Percentiles rank a stretch among this genome's conserved stretches.
These are phyloP conservation scores for Agriopis marginaria DNA, from an alignment of 2,888 invertebrate genomes.

Conservation along the genomic window DNA sequence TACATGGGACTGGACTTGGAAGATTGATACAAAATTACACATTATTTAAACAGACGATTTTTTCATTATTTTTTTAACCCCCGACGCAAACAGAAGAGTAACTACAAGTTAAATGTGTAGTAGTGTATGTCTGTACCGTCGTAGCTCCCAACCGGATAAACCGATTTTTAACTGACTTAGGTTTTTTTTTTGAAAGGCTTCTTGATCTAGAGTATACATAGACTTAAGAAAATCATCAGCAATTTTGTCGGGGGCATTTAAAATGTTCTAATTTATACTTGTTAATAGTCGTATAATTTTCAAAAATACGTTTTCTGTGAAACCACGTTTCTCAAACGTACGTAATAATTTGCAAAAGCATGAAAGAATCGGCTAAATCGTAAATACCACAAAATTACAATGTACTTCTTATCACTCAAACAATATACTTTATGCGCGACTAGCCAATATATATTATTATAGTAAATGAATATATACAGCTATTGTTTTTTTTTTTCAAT, in stretches of 20 bases:
- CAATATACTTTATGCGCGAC: conserved; percentile 70
- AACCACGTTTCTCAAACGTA: neutral
- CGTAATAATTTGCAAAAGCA: conserved; percentile 33
- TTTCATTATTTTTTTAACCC: no score
- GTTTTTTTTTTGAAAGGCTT: no score
- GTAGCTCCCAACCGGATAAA: no score
- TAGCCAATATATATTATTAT: conserved; percentile 64
- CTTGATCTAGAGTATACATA: no score
- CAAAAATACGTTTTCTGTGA: neutral
- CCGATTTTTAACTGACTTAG: no score
- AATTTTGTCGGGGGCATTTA: no score
- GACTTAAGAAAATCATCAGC: no score
- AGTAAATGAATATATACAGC: conserved; percentile 52
- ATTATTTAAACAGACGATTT: no score
- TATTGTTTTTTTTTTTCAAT: conserved; percentile 33
- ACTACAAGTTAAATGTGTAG: no score
- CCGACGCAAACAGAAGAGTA: no score
- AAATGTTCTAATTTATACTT: neutral
- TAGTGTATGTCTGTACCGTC: no score
- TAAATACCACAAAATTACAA: conserved; percentile 16
- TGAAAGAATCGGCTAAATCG: conserved; percentile 28
- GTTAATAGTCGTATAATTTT: no score
- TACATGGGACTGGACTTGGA: conserved; percentile 66
- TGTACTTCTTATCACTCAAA: conserved; percentile 57
- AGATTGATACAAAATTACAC: conserved; percentile 44